Evolutionary conservation across 2,113 vertebrate species (phyloP), one percentile per base, ranked within the genome.

Genomic region (Aegypius monachus): DNA sequence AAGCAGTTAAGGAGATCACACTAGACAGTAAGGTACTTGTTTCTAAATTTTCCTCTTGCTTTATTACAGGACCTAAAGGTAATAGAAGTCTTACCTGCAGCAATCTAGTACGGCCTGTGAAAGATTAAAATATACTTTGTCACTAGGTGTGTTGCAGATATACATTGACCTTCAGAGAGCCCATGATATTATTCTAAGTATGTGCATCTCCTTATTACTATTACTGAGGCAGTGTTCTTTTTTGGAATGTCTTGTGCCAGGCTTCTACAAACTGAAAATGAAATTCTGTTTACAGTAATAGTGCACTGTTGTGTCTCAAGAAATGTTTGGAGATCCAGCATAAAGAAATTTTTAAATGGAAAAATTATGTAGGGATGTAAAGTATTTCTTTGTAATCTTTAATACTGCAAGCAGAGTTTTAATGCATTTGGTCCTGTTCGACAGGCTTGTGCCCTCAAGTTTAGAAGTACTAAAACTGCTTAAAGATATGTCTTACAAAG

Each of bases 11-110:
- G 81, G 99, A 99, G 90, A 99, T 99, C 94, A 99, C 99, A 26
- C 90, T 99, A 98, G 99, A 99, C 98, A 99, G 98, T 91, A 99
- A 99, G 99, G 99, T 99, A 98, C 43, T 81, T 85, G 34, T 63
- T 97, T 80, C 50, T 92, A 8, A 85, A 61, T 81, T 83, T 91
- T 84, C 42, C 6, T 53, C 12, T 55, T 93, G 21, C 45, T 90
- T 56, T 58, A 12, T 47, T 84, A 17, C 12, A 50, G 56, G 36
- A 48, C 31, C 10, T 68, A 58, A 95, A 58, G 43, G 34, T 68
- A 72, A 22, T 48, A 75, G 18, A 81, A 65, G 5, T 74, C 62
- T 90, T 79, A 31, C 10, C n/a, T 81, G 43, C 65, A 47, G 27
- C 40, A 68, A 31, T 77, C 11, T 56, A 63, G 17, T 71, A 43